phyloP scores from a whole-genome alignment of 2,888 invertebrate species.

The Mythimna pallens region DNA sequence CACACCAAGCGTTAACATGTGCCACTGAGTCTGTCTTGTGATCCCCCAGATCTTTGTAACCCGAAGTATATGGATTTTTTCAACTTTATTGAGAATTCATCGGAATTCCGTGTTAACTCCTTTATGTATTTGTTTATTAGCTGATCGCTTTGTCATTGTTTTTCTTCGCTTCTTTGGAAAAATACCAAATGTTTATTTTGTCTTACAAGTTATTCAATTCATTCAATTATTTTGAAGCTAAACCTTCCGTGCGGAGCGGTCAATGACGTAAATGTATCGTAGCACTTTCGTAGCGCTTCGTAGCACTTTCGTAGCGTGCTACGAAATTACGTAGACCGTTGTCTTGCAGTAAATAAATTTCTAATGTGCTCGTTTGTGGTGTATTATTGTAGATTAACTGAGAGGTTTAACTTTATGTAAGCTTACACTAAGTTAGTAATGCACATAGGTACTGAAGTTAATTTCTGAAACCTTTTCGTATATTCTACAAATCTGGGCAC shows the following conservation, averaged over 20 bases:
- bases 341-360: slow-evolving; percentile 57
- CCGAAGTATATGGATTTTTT: slow-evolving; percentile 76
- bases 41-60: slow-evolving; percentile 83
- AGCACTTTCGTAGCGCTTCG: slow-evolving; percentile 59
- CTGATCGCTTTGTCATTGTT: slow-evolving; percentile 60
- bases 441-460: slow-evolving; percentile 14
- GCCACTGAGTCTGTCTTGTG: slow-evolving; percentile 72
- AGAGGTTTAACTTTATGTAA: slow-evolving; percentile 31
- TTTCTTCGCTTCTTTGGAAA: slow-evolving; percentile 36
- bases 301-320: slow-evolving; percentile 60
- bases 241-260: slow-evolving; percentile 42
- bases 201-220: slow-evolving; percentile 49
- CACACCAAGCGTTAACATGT: slow-evolving; percentile 73
- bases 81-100: slow-evolving; percentile 80
- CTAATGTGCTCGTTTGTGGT: slow-evolving; percentile 54
- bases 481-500: neutral
- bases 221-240: slow-evolving; percentile 52
- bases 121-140: slow-evolving; percentile 70
- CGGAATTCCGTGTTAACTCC: slow-evolving; percentile 72
- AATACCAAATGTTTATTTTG: slow-evolving; percentile 48
- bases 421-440: slow-evolving; percentile 1
- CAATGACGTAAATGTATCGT: slow-evolving; percentile 47
- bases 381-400: slow-evolving; percentile 57
- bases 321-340: slow-evolving; percentile 58
- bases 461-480: neutral